A percentile compares a stretch with the other conserved stretches of the same genome.
Conservation (phyloP, 1,140 invertebrate genomes). For the Ericerus pela region DNA sequence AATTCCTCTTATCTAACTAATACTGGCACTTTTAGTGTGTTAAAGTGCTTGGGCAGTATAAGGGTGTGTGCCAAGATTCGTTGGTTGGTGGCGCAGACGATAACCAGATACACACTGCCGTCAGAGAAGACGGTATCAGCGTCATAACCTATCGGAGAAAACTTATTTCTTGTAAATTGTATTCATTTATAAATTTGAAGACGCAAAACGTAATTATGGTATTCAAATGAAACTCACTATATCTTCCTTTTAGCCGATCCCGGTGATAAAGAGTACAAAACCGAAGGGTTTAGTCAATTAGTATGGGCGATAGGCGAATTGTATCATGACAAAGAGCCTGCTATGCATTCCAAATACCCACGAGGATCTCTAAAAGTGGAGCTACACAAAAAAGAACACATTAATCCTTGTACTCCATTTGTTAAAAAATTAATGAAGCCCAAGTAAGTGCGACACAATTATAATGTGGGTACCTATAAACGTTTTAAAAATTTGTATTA, state of each 20-base stretch:
- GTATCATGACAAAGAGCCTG: constrained; percentile 61
- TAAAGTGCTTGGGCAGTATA: constrained; percentile 66
- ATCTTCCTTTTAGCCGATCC: constrained; percentile 43
- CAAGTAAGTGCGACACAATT: neutral
- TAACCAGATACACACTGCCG: constrained; percentile 55
- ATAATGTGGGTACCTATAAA: neutral
- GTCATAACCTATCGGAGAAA: constrained; percentile 59
- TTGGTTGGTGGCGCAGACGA: constrained; percentile 52
- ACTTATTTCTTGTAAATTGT: constrained; percentile 49
- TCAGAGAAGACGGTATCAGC: constrained; percentile 55
- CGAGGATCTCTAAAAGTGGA: constrained; percentile 49
- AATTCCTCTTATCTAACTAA: neutral
- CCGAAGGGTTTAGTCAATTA: constrained; percentile 47
- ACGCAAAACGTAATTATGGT: neutral
- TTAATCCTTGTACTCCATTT: constrained; percentile 53
- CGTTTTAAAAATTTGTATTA: no score
- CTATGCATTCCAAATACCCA: constrained; percentile 68
- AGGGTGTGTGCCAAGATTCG: constrained; percentile 70
- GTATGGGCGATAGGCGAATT: constrained; percentile 75
- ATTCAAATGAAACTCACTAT: neutral
- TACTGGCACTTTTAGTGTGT: constrained; percentile 46
- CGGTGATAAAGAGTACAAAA: constrained; percentile 58
- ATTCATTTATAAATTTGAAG: constrained; percentile 9
- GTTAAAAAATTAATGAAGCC: constrained; percentile 6
- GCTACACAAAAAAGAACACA: constrained; percentile 43